Percentiles rank a stretch among this genome's conserved stretches.
Conservation (phyloP, 1,140 invertebrate genomes). For the Psix sp. region DNA sequence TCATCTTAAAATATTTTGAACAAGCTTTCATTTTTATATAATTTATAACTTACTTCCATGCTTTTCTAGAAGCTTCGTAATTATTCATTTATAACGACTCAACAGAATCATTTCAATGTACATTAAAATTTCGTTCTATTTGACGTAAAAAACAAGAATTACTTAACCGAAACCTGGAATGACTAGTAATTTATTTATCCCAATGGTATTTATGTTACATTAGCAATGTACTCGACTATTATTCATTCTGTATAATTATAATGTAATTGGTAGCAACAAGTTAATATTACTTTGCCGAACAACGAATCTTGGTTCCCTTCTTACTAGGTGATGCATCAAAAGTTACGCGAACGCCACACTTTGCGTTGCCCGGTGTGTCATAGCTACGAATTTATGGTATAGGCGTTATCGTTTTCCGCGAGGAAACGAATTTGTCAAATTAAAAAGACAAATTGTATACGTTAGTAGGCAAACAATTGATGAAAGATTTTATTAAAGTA, state of each 20-base stretch:
- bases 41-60: too few relatives aligned
- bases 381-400: slow-evolving; percentile 49
- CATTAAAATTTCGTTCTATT: too few relatives aligned
- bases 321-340: slow-evolving; percentile 51
- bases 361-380: slow-evolving; percentile 41
- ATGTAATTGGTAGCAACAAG: slow-evolving; percentile 56
- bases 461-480: slow-evolving; percentile 44
- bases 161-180: slow-evolving; percentile 13
- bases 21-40: too few relatives aligned
- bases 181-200: slow-evolving; percentile 37
- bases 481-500: slow-evolving; percentile 59
- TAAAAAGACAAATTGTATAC: slow-evolving; percentile 47
- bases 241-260: slow-evolving; percentile 50
- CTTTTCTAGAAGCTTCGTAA: too few relatives aligned
- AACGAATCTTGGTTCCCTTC: slow-evolving; percentile 48
- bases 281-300: slow-evolving; percentile 47
- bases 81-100: too few relatives aligned
- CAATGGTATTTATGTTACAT: slow-evolving; percentile 24
- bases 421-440: slow-evolving; percentile 55
- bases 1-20: too few relatives aligned
- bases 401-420: slow-evolving; percentile 57
- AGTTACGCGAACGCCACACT: slow-evolving; percentile 45
- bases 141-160: neutral
- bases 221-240: slow-evolving; percentile 33
- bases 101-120: too few relatives aligned